Evolutionary conservation across 92 coral and sea anemone genomes (phyloP).

Genomic region (Meandrina meandrites): DNA sequence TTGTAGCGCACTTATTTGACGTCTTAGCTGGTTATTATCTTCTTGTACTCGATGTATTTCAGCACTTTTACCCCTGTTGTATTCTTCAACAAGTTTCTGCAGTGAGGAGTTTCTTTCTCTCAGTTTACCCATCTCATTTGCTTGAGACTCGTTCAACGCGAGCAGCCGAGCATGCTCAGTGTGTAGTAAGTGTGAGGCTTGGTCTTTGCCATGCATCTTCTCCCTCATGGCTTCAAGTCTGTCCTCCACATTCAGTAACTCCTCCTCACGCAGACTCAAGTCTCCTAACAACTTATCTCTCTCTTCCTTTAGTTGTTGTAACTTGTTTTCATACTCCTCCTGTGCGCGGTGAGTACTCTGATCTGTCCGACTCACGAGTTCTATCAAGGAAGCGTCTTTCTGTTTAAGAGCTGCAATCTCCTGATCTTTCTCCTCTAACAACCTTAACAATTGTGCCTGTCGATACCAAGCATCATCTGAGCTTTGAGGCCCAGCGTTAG

Average conservation of each 20-base stretch:
- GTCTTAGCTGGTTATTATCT: slow-evolving; percentile 57
- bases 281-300: slow-evolving; percentile 77
- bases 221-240: slow-evolving; percentile 85
- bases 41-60: slow-evolving; percentile 65
- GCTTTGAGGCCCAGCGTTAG: slow-evolving; percentile 39
- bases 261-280: slow-evolving; percentile 80
- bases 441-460: slow-evolving; percentile 65
- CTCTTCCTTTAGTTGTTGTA: slow-evolving; percentile 70
- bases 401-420: slow-evolving; percentile 90
- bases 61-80: slow-evolving; percentile 52
- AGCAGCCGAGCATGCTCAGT: slow-evolving; percentile 84
- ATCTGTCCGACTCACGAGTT: slow-evolving; percentile 84
- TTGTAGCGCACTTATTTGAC: slow-evolving; percentile 62
- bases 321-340: slow-evolving; percentile 79
- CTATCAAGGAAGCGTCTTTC: slow-evolving; percentile 87
- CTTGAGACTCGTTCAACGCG: slow-evolving; percentile 92
- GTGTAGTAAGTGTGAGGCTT: slow-evolving; percentile 88
- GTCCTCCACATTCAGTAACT: slow-evolving; percentile 75
- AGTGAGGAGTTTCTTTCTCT: slow-evolving; percentile 73
- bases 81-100: slow-evolving; percentile 79
- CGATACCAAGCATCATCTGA: slow-evolving; percentile 59
- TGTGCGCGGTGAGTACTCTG: slow-evolving; percentile 48
- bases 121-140: slow-evolving; percentile 89
- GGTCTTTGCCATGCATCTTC: slow-evolving; percentile 87
- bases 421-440: slow-evolving; percentile 88